phyloP scores from a whole-genome alignment of 1,140 invertebrate species.

The Drosophila trapezifrons region DNA sequence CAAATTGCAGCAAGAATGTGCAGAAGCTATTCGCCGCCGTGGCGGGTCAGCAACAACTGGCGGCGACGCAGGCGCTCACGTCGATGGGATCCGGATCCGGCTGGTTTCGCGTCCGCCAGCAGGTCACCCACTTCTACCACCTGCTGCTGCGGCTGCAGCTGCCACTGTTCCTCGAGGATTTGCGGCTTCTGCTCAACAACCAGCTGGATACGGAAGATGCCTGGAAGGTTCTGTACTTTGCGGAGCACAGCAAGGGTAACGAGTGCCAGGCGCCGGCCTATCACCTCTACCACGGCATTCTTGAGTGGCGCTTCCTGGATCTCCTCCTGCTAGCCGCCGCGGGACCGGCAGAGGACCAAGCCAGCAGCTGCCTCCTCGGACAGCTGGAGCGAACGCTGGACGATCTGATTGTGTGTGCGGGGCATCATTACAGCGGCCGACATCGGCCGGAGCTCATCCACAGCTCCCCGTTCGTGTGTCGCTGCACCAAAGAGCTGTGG shows the following conservation, averaged over 20 bases:
- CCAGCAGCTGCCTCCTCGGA: not conserved
- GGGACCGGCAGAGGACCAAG: not conserved
- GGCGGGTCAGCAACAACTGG: constrained; percentile 53
- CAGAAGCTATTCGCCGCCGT: constrained; percentile 62
- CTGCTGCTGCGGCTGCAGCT: constrained; percentile 45
- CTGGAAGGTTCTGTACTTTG: constrained; percentile 74
- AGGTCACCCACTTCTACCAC: constrained; percentile 74
- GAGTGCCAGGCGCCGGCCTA: constrained; percentile 75
- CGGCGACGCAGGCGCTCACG: not conserved
- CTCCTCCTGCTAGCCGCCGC: constrained; percentile 41
- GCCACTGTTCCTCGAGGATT: not conserved
- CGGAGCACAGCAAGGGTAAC: constrained; percentile 74
- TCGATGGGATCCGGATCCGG: not conserved
- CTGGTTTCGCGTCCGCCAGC: constrained; percentile 53
- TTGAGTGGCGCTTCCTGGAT: constrained; percentile 80
- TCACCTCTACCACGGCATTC: constrained; percentile 75
- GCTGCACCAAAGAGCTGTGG: constrained; percentile 79
- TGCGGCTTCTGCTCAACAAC: constrained; percentile 52
- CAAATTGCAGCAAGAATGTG: constrained; percentile 60
- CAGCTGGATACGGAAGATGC: constrained; percentile 44
- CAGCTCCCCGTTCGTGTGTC: constrained; percentile 71
- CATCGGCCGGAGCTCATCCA: constrained; percentile 61
- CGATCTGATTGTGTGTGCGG: constrained; percentile 64
- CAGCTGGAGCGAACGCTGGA: constrained; percentile 63
- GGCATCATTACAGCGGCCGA: constrained; percentile 56